Evolutionary conservation across 2,113 vertebrate genomes (phyloP).

Genomic region (Tupaia tana): DNA sequence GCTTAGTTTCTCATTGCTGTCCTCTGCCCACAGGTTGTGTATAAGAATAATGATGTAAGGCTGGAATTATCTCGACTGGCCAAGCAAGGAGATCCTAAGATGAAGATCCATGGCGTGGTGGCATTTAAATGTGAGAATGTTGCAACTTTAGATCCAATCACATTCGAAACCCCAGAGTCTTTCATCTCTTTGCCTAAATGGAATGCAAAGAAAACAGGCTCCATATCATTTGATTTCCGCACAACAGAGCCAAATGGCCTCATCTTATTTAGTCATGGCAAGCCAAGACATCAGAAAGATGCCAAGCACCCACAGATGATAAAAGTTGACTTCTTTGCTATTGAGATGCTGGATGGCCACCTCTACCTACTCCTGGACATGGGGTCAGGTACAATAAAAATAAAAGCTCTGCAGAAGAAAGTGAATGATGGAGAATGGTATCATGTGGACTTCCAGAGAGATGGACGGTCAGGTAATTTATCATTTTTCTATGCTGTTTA

Average conservation of each 20-base stretch:
- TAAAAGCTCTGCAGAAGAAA: constrained; percentile 96
- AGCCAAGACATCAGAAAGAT: constrained; percentile 95
- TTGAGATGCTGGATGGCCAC: constrained; percentile 98
- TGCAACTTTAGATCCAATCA: constrained; percentile 97
- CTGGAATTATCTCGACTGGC: constrained; percentile 97
- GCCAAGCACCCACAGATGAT: constrained; percentile 94
- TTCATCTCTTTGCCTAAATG: constrained; percentile 97
- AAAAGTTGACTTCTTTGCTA: constrained; percentile 98
- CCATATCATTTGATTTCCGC: constrained; percentile 98
- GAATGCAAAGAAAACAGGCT: constrained; percentile 99
- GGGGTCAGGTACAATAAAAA: constrained; percentile 99
- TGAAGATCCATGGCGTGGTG: constrained; percentile 97
- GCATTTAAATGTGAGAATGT: constrained; percentile 99
- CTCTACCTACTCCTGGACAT: constrained; percentile 97
- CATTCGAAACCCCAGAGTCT: constrained; percentile 98
- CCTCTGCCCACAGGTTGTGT: constrained; percentile 92
- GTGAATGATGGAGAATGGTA: constrained; percentile 99
- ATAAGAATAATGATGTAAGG: constrained; percentile 98
- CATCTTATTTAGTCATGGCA: constrained; percentile 97
- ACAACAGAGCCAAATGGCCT: constrained; percentile 98
- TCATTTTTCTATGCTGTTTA: background rate
- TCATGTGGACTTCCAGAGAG: constrained; percentile 98
- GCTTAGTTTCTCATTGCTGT: constrained; percentile 59
- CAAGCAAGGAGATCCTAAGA: constrained; percentile 95
- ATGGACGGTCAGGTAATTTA: constrained; percentile 95